phyloP scores from a whole-genome alignment of 2,797 vertebrate genomes.

The Astyanax mexicanus region DNA sequence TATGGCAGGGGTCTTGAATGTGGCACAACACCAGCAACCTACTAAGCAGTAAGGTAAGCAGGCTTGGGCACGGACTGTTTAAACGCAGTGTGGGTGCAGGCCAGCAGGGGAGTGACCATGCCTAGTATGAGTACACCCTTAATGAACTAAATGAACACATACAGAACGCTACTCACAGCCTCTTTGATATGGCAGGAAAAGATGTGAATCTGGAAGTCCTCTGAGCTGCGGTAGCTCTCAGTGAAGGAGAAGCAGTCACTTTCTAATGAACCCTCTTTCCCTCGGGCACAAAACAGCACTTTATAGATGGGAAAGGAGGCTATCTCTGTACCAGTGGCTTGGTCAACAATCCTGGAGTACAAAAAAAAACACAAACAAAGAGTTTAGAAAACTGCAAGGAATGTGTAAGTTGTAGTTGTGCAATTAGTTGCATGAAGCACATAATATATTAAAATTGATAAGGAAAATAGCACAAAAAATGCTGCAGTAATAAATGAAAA shows the following conservation, averaged over 20 bases:
- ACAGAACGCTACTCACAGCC: constrained; percentile 85
- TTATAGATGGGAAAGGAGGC: constrained; percentile 96
- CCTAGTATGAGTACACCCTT: too few relatives aligned
- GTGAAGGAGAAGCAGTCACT: constrained; percentile 96
- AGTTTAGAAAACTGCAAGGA: not conserved
- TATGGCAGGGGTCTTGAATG: too few relatives aligned
- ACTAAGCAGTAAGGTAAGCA: too few relatives aligned
- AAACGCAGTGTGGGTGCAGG: too few relatives aligned
- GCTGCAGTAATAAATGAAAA: too few relatives aligned
- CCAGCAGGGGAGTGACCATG: too few relatives aligned
- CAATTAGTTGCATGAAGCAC: too few relatives aligned
- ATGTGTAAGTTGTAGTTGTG: too few relatives aligned
- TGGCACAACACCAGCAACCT: too few relatives aligned
- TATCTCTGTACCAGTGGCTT: constrained; percentile 85
- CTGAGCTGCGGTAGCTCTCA: constrained; percentile 92
- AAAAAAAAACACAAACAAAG: not conserved
- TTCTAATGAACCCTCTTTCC: constrained; percentile 86
- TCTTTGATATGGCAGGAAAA: constrained; percentile 98
- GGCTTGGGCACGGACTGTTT: too few relatives aligned
- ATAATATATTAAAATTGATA: too few relatives aligned
- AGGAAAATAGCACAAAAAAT: too few relatives aligned
- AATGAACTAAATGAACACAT: not conserved
- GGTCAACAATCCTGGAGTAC: constrained; percentile 87
- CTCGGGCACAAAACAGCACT: constrained; percentile 93
- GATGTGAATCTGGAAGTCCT: constrained; percentile 97